Conservation (phyloP, 2,888 invertebrate genomes). For the Xestia xanthographa region DNA sequence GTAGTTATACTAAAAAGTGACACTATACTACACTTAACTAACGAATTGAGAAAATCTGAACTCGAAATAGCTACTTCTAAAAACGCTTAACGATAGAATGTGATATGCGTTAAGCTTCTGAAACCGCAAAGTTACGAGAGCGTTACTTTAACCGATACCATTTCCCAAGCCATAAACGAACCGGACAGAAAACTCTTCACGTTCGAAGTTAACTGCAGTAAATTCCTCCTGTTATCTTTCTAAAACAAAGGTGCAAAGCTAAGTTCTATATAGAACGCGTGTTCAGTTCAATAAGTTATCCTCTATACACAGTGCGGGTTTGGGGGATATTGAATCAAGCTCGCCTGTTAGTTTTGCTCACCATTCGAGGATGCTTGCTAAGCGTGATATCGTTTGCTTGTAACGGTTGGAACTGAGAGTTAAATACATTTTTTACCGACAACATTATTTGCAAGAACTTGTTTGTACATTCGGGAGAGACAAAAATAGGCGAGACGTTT, state of each 20-base stretch:
- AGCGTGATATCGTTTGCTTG: slow-evolving; percentile 32
- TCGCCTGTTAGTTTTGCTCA: slow-evolving; percentile 63
- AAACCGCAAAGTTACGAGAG: slow-evolving; percentile 31
- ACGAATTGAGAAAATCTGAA: slow-evolving; percentile 8
- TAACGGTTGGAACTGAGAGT: background rate
- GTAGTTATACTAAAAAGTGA: background rate
- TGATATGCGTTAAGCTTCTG: slow-evolving; percentile 37
- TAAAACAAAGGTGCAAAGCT: slow-evolving; percentile 46
- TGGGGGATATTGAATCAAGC: slow-evolving; percentile 59
- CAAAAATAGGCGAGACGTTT: background rate
- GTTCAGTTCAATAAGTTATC: slow-evolving; percentile 60
- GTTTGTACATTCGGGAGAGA: slow-evolving; percentile 12
- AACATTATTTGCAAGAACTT: slow-evolving; percentile 24
- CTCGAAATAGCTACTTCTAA: slow-evolving; percentile 16
- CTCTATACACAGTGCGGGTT: slow-evolving; percentile 47
- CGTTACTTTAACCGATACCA: slow-evolving; percentile 18
- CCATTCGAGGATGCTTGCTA: slow-evolving; percentile 44
- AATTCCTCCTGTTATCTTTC: slow-evolving; percentile 48
- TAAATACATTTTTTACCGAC: slow-evolving; percentile 29
- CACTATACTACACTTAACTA: background rate
- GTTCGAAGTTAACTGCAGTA: slow-evolving; percentile 30
- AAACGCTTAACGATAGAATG: slow-evolving; percentile 10
- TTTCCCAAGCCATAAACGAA: slow-evolving; percentile 39
- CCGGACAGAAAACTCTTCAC: slow-evolving; percentile 20
- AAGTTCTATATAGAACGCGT: slow-evolving; percentile 51